Evolutionary conservation across 2,113 vertebrate species (phyloP).

Genomic region (Emydura subglobosa): DNA sequence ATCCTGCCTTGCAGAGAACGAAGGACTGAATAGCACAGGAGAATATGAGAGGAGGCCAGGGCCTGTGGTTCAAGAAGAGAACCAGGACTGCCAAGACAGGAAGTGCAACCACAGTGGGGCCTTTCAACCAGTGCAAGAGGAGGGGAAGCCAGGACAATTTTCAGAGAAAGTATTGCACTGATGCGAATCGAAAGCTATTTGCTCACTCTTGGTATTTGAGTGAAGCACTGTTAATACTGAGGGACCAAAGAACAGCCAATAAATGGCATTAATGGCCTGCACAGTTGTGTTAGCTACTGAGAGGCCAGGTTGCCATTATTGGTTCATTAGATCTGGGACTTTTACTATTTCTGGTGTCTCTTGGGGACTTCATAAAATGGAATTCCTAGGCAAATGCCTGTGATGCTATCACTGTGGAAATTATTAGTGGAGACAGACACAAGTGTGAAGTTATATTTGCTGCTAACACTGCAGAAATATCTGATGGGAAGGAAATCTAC

Average conservation of each 20-base stretch:
- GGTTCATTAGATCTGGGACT: background rate
- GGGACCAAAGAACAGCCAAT: background rate
- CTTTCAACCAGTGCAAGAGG: constrained; percentile 79
- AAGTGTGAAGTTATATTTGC: accelerated
- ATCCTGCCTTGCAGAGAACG: constrained; percentile 13
- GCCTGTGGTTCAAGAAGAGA: constrained; percentile 75
- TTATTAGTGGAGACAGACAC: accelerated
- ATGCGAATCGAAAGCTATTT: background rate
- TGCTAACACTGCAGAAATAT: background rate
- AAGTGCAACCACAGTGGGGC: background rate
- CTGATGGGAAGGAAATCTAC: too few species aligned
- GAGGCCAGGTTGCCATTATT: accelerated
- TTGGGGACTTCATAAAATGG: background rate
- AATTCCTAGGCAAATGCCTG: accelerated
- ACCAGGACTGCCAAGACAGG: background rate
- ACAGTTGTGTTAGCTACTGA: background rate
- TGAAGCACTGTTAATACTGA: background rate
- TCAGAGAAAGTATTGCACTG: constrained; percentile 56
- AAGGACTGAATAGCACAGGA: accelerated
- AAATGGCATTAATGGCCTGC: background rate
- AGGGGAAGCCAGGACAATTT: constrained; percentile 70
- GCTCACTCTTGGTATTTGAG: background rate
- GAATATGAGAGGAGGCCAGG: background rate
- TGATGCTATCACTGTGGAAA: background rate
- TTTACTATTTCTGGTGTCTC: background rate